phyloP scores from a whole-genome alignment of 2,888 invertebrate genomes.

The Eilema sororculum region DNA sequence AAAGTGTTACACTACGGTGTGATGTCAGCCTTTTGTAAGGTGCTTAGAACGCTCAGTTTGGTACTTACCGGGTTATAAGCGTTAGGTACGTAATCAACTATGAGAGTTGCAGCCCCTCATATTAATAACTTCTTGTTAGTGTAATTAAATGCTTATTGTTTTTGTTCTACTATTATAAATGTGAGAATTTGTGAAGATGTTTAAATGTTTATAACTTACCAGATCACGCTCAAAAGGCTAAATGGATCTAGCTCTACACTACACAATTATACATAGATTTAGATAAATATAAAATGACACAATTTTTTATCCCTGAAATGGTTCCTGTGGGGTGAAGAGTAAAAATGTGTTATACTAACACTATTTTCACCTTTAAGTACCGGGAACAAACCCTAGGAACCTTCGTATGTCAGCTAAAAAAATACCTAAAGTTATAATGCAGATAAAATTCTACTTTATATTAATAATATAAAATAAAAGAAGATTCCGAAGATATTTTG shows the following conservation, averaged over 20 bases:
- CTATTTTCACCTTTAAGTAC: too few relatives aligned
- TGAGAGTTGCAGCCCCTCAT: constrained; percentile 36
- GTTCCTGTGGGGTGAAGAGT: neutral
- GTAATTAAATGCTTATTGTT: constrained; percentile 24
- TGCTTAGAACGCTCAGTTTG: constrained; percentile 48
- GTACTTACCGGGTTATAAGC: constrained; percentile 48
- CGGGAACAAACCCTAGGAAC: too few relatives aligned
- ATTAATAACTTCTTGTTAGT: constrained; percentile 35
- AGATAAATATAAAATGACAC: too few relatives aligned
- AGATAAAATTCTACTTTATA: too few relatives aligned
- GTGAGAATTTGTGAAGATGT: neutral
- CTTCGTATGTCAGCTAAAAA: too few relatives aligned
- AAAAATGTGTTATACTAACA: too few relatives aligned
- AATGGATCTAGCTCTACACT: neutral
- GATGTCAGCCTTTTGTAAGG: constrained; percentile 25
- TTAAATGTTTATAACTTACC: neutral
- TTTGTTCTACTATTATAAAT: neutral
- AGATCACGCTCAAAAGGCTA: neutral
- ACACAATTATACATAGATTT: too few relatives aligned
- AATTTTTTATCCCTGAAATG: neutral
- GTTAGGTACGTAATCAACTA: constrained; percentile 56
- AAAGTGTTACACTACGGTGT: constrained; percentile 27
- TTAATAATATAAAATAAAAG: too few relatives aligned
- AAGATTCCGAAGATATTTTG: too few relatives aligned
- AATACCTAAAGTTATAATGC: too few relatives aligned